phyloP scores from a whole-genome alignment of 2,113 vertebrate genomes.

The Sebastes schlegelii region DNA sequence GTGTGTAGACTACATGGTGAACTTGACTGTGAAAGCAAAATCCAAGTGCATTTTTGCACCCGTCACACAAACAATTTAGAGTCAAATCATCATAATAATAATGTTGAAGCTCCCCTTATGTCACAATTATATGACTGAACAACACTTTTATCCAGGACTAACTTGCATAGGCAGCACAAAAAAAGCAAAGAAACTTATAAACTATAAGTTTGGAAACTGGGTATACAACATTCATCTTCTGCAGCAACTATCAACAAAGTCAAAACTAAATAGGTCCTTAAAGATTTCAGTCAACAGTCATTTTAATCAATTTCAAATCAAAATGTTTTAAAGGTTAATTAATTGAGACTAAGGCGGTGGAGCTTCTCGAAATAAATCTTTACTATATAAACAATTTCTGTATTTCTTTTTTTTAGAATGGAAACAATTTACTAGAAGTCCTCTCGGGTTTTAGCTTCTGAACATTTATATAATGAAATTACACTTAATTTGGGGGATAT shows the following conservation, averaged over 20 bases:
- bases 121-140: slow-evolving; percentile 79
- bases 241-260: slow-evolving; percentile 34
- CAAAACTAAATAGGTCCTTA: slow-evolving; percentile 54
- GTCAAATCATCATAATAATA: slow-evolving; percentile 13
- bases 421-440: neutral
- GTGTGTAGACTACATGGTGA: slow-evolving; percentile 53
- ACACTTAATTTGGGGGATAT: neutral
- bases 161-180: slow-evolving; percentile 93
- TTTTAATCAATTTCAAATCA: slow-evolving; percentile 35
- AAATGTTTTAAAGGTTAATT: slow-evolving; percentile 20
- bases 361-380: neutral
- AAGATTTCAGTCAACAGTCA: slow-evolving; percentile 25
- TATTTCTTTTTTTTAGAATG: neutral
- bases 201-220: slow-evolving; percentile 72
- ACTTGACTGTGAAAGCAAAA: slow-evolving; percentile 44
- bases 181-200: slow-evolving; percentile 73
- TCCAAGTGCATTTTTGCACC: slow-evolving; percentile 42
- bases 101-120: slow-evolving; percentile 82
- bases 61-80: slow-evolving; percentile 1
- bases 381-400: neutral
- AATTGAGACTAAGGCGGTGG: neutral
- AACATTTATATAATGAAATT: slow-evolving; percentile 2
- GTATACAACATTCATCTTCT: slow-evolving; percentile 28
- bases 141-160: slow-evolving; percentile 70
- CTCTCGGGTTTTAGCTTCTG: neutral